phyloP scores from a whole-genome alignment of 2,113 vertebrate species.

The Menidia beryllina region DNA sequence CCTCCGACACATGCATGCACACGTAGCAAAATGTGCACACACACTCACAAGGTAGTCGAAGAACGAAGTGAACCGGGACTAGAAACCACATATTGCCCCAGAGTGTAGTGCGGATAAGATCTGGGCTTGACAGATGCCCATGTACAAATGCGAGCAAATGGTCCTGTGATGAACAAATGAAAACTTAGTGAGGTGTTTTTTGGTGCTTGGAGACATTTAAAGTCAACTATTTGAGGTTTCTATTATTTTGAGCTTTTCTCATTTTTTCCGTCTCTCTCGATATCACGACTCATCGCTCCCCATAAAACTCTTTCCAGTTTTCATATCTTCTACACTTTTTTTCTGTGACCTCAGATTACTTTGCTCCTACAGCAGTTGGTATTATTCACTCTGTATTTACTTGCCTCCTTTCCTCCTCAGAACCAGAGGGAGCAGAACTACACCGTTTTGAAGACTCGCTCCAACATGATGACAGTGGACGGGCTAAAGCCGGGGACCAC shows the following conservation, averaged over 20 bases:
- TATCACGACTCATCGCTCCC: conserved; percentile 17
- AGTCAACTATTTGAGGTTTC: conserved; percentile 48
- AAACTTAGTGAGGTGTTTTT: conserved; percentile 47
- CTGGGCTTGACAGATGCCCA: conserved; percentile 56
- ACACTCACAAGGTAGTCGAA: conserved; percentile 20
- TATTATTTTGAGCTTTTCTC: conserved; percentile 40
- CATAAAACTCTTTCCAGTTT: conserved; percentile 14
- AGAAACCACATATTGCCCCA: conserved; percentile 46
- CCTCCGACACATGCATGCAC: conserved; percentile 36
- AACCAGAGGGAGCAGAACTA: conserved; percentile 88
- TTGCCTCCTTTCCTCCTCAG: conserved; percentile 52
- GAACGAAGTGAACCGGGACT: conserved; percentile 20
- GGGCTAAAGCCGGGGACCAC: conserved; percentile 86
- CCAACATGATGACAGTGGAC: conserved; percentile 86
- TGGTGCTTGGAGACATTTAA: conserved; percentile 45
- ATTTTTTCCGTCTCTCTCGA: neutral
- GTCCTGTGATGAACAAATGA: conserved; percentile 60
- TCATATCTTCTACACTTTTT: conserved; percentile 1
- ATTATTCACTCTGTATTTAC: conserved; percentile 11
- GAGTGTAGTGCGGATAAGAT: conserved; percentile 50
- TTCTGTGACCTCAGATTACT: neutral
- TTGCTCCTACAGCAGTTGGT: conserved; percentile 14
- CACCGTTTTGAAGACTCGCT: conserved; percentile 85
- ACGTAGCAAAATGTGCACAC: conserved; percentile 3
- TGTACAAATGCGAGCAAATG: conserved; percentile 58